Evolutionary conservation across 1,140 invertebrate species (phyloP), one percentile per base, ranked within the genome.

Genomic region (Pseudoatta argentina): DNA sequence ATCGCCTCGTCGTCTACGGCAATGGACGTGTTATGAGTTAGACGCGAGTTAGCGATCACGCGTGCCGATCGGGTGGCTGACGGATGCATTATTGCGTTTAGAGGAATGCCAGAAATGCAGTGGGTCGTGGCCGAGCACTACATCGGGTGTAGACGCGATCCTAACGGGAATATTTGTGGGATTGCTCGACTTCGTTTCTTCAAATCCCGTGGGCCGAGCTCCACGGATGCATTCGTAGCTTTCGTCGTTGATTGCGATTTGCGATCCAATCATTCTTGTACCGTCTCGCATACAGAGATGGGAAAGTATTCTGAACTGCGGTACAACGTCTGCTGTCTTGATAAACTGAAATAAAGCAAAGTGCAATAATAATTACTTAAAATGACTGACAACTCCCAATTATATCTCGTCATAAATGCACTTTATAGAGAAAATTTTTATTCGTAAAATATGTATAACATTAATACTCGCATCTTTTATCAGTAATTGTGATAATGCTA

Each of bases 31-130:
- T 89, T 88, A 86, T 76, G 88, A 88, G 71, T 51, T 24, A 63
- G 63, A 71, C 18, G 76, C 71, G 73, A 82, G 71, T 78, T 75
- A 66, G 51, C 85, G n/a, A 53, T 44, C 71, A 57, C 48, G 21
- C 48, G 73, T 57, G 51, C 64, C 77, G 39, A 57, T 79, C 83
- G 51, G 34, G 18, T 34, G 71, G 71, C 72, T 27, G 88, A 91
- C 87, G 77, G 87, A 86, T 91, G 91, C 91, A 92, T 93, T 91
- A 91, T 92, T 78, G 83, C 85, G 86, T 81, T 88, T 86, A 86
- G 72, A 66, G 53, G 85, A 87, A 90, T 88, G 86, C 77, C 86
- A 78, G 88, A 86, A 86, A 88, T 86, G 88, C 86, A 90, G 86
- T 76, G 18, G 66, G 71, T 88, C 86, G 59, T 85, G 51, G 55